These are phyloP conservation scores for Argya squamiceps DNA, from an alignment of 2,797 vertebrate species.

Conservation along the genomic window DNA sequence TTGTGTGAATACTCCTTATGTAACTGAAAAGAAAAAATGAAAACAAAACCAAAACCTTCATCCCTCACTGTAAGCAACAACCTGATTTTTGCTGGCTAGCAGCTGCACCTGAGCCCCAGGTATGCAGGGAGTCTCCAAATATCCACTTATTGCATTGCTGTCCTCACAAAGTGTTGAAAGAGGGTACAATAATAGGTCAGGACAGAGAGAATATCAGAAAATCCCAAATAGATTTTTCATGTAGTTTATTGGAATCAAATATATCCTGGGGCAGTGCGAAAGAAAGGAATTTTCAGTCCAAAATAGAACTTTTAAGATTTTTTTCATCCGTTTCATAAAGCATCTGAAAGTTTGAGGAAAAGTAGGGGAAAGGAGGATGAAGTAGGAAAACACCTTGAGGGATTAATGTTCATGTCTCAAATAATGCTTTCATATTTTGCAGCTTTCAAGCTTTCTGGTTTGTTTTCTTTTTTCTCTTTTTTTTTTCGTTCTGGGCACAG, in stretches of 20 bases:
- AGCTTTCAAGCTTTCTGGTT: slow-evolving; percentile 1
- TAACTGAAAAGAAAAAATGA: neutral
- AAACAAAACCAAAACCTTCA: neutral
- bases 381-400: slow-evolving; percentile 32
- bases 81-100: neutral
- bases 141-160: neutral
- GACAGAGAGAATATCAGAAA: slow-evolving; percentile 45
- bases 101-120: neutral
- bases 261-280: slow-evolving; percentile 34
- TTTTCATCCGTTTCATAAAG: slow-evolving; percentile 25
- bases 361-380: neutral
- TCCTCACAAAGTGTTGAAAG: neutral
- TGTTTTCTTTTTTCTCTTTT: neutral
- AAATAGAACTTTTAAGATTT: slow-evolving; percentile 20
- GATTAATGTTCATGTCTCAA: slow-evolving; percentile 32
- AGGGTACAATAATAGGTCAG: slow-evolving; percentile 12
- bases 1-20: neutral
- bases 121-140: neutral
- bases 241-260: slow-evolving; percentile 44
- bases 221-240: slow-evolving; percentile 44
- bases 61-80: neutral
- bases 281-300: neutral
- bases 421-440: slow-evolving; percentile 18
- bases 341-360: slow-evolving; percentile 27
- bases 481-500: neutral